Conservation (phyloP, 2,113 vertebrate genomes). For the Gymnobelideus leadbeateri region DNA sequence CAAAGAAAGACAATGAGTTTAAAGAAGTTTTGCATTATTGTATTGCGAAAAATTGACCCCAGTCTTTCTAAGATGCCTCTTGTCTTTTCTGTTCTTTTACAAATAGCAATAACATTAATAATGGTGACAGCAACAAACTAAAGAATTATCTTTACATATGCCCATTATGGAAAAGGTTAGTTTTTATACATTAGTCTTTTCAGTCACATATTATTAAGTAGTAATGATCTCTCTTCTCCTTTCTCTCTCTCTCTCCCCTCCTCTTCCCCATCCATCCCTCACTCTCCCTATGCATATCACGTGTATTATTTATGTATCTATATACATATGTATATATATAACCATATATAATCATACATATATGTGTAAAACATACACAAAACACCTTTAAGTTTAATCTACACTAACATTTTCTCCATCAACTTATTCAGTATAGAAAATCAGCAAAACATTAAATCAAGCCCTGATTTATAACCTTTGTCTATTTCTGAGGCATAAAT, state of each 20-base stretch:
- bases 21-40: neutral
- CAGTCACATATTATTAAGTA: neutral
- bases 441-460: neutral
- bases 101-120: neutral
- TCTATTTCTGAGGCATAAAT: neutral
- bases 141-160: neutral
- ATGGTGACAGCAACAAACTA: neutral
- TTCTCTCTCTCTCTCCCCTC: neutral
- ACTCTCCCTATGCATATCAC: neutral
- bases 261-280: neutral
- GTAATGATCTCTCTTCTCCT: neutral
- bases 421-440: neutral
- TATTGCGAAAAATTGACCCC: neutral
- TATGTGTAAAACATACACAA: neutral
- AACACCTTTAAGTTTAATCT: neutral
- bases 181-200: neutral
- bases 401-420: neutral
- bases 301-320: too few species aligned
- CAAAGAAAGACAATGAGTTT: neutral
- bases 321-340: neutral
- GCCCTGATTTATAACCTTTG: neutral
- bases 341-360: neutral
- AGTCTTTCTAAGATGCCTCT: neutral
- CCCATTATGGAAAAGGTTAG: neutral
- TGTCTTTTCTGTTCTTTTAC: too few species aligned